Evolutionary conservation across 2,113 vertebrate genomes (phyloP), one percentile per base, ranked within the genome.

Genomic region (Rhea pennata): DNA sequence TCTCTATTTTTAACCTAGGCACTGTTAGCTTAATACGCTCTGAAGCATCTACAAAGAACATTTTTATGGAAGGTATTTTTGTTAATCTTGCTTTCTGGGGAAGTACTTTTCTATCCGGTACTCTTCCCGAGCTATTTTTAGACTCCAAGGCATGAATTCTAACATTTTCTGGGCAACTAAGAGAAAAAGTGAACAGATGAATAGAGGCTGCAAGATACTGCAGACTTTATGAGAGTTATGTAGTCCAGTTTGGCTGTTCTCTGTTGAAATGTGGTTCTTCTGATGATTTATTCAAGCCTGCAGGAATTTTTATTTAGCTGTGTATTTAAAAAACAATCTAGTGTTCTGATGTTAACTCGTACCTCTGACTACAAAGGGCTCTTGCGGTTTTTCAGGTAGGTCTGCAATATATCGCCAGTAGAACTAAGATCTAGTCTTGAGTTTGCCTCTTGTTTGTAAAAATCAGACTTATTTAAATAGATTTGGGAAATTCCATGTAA

Each of bases 81-180:
- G 82, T 2, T 87, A 79, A 83, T 76, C 50, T 89, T 69, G 58
- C 84, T 96, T 96, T 95, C 89, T 53, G 82, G 77, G 33, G 58
- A 92, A 76, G n/a, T 88, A 56, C 7, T n/a, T 65, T 93, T 81
- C 86, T 23, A 91, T 51, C 76, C 78, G 40, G n/a, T 53, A 87
- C 50, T 85, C 19, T 73, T 89, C 78, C 59, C 91, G 70, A 73
- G 66, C 50, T 95, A 85, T 91, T 95, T 93, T 84, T 95, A 84
- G 78, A 84, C 40, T 24, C 31, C 24, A 76, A 0, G 53, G 31
- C 33, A 73, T 56, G 67, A 93, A 92, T 96, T 93, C 89, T 83
- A 88, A 92, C 64, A 71, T 83, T 71, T 92, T 85, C 84, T 83
- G 84, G 84, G 64, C 74, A 93, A 83, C 50, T 39, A 1, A 93